Evolutionary conservation across 2,888 invertebrate genomes (phyloP).

Genomic region (Adineta ricciae): DNA sequence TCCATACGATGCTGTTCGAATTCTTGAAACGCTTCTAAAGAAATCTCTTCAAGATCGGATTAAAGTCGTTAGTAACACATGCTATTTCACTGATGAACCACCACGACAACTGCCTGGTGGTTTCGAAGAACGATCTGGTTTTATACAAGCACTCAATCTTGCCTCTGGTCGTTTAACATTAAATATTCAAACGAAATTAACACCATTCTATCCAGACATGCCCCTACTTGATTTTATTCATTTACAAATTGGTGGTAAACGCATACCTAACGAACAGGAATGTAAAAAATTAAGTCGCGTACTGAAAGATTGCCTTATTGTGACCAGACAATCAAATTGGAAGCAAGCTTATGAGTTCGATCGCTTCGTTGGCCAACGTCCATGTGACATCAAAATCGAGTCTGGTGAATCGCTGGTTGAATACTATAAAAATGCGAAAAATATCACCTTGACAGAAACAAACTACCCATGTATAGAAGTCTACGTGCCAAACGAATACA

Average conservation of each 20-base stretch:
- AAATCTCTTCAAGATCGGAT: not conserved
- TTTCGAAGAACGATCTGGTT: not conserved
- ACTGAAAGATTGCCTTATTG: not conserved
- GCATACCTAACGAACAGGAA: not conserved
- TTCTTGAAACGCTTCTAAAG: not conserved
- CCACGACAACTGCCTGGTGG: not conserved
- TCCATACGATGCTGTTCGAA: not conserved
- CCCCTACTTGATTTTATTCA: not conserved
- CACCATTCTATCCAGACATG: not conserved
- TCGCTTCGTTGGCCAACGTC: not conserved
- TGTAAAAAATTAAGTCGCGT: not conserved
- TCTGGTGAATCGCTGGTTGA: not conserved
- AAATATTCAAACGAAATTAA: constrained; percentile 18
- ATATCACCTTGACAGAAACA: not conserved
- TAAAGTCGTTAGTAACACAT: not conserved
- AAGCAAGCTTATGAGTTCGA: not conserved
- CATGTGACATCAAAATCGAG: not conserved
- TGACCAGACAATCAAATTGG: not conserved
- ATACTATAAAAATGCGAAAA: not conserved
- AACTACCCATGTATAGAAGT: not conserved
- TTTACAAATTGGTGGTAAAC: not conserved
- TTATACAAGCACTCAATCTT: not conserved
- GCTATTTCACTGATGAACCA: not conserved
- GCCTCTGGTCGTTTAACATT: not conserved
- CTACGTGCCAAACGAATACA: not conserved